Base-by-base conservation (phyloP, 2,797 vertebrate genomes). In the Dendrocincla tyrannina region DNA sequence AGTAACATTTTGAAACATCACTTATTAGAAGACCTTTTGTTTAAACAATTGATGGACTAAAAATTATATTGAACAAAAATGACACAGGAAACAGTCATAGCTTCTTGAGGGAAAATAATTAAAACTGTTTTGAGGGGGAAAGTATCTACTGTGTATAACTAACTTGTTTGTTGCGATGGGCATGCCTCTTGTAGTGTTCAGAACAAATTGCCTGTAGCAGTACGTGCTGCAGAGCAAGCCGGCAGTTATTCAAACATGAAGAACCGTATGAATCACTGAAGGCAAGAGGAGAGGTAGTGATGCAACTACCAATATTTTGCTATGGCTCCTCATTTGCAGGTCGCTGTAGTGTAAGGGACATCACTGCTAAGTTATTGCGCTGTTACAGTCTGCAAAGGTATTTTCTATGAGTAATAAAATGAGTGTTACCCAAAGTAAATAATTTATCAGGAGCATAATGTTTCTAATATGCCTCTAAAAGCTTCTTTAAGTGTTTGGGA, bases 291-390 rank as follows among this genome's bases (percentile, higher is more conserved):
- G 14, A 87, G 13, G 41, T 9, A 42, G 22, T 35, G 11, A 47
- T 77, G 13, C 12, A 49, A 16, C 25, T 60, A 52, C 32, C 35
- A 30, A 4, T 77, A 25, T 56, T 91, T 80, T 74, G 15, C 52
- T 70, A 4, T 55, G 77, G 52, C 17, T 88, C 47, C 55, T 85
- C 18, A 17, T 55, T 52, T 70, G 10, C 47, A 41, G 17, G 12
- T 58, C 88, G 4, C 39, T 83, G 13, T n/a, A 67, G 11, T 5
- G 2, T 52, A 74, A 85, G 28, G n/a, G 24, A 73, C 4, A 58
- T 58, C 1, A 7, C 28, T 69, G 22, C 5, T 66, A 42, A 69
- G 9, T 39, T 83, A 15, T 74, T 80, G 66, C 0, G 0, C 2
- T 80, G 27, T 27, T 80, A 77, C 5, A 55, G 14, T 52, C 28